A percentile compares a stretch with the other conserved stretches of the same genome.
Evolutionary conservation across 2,797 vertebrate genomes (phyloP).

Genomic region (Typhlichthys eigenmanni): DNA sequence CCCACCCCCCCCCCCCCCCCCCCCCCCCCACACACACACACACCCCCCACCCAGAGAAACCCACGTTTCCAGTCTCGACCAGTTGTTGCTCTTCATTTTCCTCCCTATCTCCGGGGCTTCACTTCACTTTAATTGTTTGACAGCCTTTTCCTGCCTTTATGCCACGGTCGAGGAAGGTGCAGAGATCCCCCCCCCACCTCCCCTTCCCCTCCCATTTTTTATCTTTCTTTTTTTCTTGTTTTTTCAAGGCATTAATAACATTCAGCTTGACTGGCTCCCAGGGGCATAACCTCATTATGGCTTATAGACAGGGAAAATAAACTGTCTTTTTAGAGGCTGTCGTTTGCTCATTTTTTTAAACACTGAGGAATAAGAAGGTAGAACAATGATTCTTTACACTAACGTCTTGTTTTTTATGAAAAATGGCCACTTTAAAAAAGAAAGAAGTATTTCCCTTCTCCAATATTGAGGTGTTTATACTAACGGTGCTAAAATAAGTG

Average conservation of each 20-base stretch:
- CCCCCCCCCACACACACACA: slow-evolving; percentile 5
- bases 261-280: slow-evolving; percentile 76
- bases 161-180: slow-evolving; percentile 72
- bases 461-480: too few species aligned
- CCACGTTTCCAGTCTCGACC: slow-evolving; percentile 37
- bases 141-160: slow-evolving; percentile 84
- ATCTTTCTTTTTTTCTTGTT: slow-evolving; percentile 16
- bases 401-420: neutral
- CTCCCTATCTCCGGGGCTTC: slow-evolving; percentile 78
- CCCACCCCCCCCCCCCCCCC: too few species aligned
- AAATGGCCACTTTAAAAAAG: too few species aligned
- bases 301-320: slow-evolving; percentile 73
- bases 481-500: too few species aligned
- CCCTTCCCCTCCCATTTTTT: neutral
- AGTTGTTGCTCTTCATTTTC: slow-evolving; percentile 51
- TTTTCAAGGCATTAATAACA: slow-evolving; percentile 83
- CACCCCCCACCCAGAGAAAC: neutral
- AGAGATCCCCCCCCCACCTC: slow-evolving; percentile 28
- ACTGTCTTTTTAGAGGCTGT: slow-evolving; percentile 55
- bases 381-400: slow-evolving; percentile 34
- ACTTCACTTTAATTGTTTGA: slow-evolving; percentile 84
- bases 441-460: too few species aligned
- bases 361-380: slow-evolving; percentile 53
- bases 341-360: slow-evolving; percentile 38
- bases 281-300: slow-evolving; percentile 81